Percentiles rank a stretch among this genome's conserved stretches.
phyloP scores from a whole-genome alignment of 2,888 invertebrate species.

The Drosophila leonis region DNA sequence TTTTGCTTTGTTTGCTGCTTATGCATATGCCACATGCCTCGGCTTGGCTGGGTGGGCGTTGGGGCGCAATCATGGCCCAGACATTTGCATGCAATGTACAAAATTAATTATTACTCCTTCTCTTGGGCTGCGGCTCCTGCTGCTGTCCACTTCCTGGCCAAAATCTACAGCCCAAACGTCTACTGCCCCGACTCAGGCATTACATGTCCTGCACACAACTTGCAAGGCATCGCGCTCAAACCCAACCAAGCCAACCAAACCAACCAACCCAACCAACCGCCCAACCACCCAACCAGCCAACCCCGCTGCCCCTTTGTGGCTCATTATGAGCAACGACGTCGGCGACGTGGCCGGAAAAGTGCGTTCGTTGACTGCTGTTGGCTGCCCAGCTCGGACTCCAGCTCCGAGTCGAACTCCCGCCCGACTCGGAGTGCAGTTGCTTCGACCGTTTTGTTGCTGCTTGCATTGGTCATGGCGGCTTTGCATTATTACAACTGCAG shows the following conservation, averaged over 20 bases:
- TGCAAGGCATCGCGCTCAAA: conserved; percentile 53
- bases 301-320: conserved; percentile 45
- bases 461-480: conserved; percentile 63
- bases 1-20: conserved; percentile 69
- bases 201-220: conserved; percentile 66
- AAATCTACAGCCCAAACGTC: conserved; percentile 69
- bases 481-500: conserved; percentile 74
- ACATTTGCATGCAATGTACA: conserved; percentile 81
- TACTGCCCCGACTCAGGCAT: conserved; percentile 50
- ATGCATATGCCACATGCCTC: conserved; percentile 69
- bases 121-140: conserved; percentile 12
- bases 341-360: conserved; percentile 74
- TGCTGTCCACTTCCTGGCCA: conserved; percentile 65
- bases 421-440: conserved; percentile 54
- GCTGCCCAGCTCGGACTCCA: conserved; percentile 50
- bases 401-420: conserved; percentile 15
- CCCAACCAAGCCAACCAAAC: not conserved
- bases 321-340: conserved; percentile 67
- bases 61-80: conserved; percentile 56
- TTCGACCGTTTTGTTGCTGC: conserved; percentile 37
- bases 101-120: conserved; percentile 83
- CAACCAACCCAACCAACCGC: not conserved
- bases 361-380: conserved; percentile 76
- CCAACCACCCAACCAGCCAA: not conserved
- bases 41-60: conserved; percentile 10